These are phyloP conservation scores for Chaunax sp. DNA, from an alignment of 2,797 vertebrate genomes.

Conservation along the genomic window DNA sequence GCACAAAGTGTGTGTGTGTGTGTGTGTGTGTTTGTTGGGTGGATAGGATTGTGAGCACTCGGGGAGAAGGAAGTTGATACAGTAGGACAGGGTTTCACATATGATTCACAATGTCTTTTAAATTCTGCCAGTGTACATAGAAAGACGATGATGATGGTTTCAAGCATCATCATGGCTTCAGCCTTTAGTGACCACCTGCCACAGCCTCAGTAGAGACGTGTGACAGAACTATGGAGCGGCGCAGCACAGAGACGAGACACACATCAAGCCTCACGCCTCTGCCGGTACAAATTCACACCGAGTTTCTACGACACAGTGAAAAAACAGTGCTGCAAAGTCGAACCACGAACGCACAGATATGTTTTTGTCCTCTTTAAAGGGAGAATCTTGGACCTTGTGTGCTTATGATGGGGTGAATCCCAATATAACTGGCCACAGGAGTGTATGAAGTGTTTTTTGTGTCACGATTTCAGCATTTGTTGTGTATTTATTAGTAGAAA, in stretches of 20 bases:
- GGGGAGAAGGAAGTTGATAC: conserved; percentile 25
- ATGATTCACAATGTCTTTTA: conserved; percentile 19
- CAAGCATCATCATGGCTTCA: conserved; percentile 10
- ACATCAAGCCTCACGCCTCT: conserved; percentile 42
- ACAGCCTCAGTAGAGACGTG: conserved; percentile 22
- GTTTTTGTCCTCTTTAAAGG: conserved; percentile 62
- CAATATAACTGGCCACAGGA: conserved; percentile 22
- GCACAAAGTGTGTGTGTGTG: conserved; percentile 25
- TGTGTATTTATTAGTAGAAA: conserved; percentile 17
- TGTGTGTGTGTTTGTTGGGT: neutral
- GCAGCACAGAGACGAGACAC: conserved; percentile 40
- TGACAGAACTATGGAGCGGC: conserved; percentile 54
- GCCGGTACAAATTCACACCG: conserved; percentile 61
- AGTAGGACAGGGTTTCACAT: conserved; percentile 28
- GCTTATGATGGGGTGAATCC: conserved; percentile 49
- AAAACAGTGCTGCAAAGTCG: conserved; percentile 55
- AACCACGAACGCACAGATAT: conserved; percentile 55
- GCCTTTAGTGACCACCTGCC: conserved; percentile 24
- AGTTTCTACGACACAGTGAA: conserved; percentile 61
- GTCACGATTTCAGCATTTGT: neutral
- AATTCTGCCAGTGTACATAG: conserved; percentile 21
- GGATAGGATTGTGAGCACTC: conserved; percentile 10
- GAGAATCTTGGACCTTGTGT: conserved; percentile 60
- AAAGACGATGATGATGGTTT: conserved; percentile 17
- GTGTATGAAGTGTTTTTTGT: conserved; percentile 2